Evolutionary conservation across 1,140 invertebrate genomes (phyloP), one percentile per base, ranked within the genome.

Genomic region (Panagrolaimus sp.): DNA sequence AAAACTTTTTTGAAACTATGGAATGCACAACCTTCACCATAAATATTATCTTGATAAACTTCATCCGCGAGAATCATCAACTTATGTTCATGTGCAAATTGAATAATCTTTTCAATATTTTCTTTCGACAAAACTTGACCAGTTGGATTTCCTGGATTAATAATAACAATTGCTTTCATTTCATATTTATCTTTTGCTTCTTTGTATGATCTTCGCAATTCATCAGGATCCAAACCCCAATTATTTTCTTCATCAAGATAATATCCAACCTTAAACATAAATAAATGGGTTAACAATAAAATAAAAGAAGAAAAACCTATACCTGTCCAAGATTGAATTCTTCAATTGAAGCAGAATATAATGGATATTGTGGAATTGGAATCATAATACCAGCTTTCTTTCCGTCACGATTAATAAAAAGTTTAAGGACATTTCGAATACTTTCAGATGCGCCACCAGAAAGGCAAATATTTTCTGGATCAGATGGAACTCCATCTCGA

Each of bases 91-190:
- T 94, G 86, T 0, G 95, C 94, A 84, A 98, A 98, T 80, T 90
- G 90, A 58, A 98, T 91, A 64, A 98, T 89, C 63, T 90, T 87
- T 82, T 92, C 89, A 76, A 98, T 97, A 84, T 98, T 98, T 65
- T 91, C 83, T 69, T 88, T 87, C 0, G 90, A 88, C 8, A 98
- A 85, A 7, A 98, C 95, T 86, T 92, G 89, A 63, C 93, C 95
- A 14, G 96, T 98, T 5, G 95, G 95, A 85, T 98, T 98, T 44
- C 96, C 96, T 1, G 96, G 96, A 86, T 99, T 99, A 75, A 99
- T 98, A 47, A 98, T 89, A 24, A 95, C 93, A 62, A 99, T 85
- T 0, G 90, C 93, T 58, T 92, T 87, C 0, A 93, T 92, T 76
- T 89, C 88, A 83, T 89, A 90, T 0, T 83, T 76, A 38, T 86